Percentiles rank a stretch among this genome's conserved stretches.
Conservation (phyloP, 2,888 invertebrate species). For the Drosophila algonquin region DNA sequence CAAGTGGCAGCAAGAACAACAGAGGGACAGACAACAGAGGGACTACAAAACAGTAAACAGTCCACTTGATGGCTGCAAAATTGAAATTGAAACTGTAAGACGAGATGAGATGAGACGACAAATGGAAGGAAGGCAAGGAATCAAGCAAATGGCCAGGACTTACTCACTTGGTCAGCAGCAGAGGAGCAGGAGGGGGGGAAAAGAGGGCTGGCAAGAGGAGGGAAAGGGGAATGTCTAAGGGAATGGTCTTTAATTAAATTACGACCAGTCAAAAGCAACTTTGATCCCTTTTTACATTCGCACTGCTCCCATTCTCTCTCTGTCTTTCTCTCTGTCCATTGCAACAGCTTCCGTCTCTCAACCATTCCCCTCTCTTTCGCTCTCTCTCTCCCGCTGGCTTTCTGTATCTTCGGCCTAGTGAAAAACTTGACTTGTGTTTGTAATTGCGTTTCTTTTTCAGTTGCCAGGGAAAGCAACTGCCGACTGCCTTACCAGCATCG, state of each 20-base stretch:
- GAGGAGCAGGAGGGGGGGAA: constrained; percentile 16
- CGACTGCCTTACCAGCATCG: constrained; percentile 15
- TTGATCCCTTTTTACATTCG: constrained; percentile 73
- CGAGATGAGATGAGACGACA: constrained; percentile 29
- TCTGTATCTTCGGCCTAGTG: constrained; percentile 42
- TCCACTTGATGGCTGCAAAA: constrained; percentile 68
- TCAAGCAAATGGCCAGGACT: constrained; percentile 37
- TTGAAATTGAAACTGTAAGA: constrained; percentile 72
- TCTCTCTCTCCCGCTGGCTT: constrained; percentile 9
- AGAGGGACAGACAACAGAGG: background rate
- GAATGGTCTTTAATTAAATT: constrained; percentile 78
- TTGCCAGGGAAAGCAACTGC: constrained; percentile 51
- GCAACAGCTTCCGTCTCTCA: constrained; percentile 3
- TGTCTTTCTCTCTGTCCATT: background rate
- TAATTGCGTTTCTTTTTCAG: constrained; percentile 68
- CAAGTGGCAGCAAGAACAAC: constrained; percentile 21
- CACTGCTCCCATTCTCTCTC: background rate
- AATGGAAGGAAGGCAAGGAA: constrained; percentile 36
- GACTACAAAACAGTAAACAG: constrained; percentile 58
- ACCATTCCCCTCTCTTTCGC: constrained; percentile 8
- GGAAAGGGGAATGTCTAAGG: constrained; percentile 45
- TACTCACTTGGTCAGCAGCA: constrained; percentile 38
- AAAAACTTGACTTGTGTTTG: constrained; percentile 72
- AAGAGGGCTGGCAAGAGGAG: background rate
- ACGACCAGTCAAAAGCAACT: constrained; percentile 73